Evolutionary conservation across 2,113 vertebrate genomes (phyloP).

Genomic region (Melanerpes aurifrons): DNA sequence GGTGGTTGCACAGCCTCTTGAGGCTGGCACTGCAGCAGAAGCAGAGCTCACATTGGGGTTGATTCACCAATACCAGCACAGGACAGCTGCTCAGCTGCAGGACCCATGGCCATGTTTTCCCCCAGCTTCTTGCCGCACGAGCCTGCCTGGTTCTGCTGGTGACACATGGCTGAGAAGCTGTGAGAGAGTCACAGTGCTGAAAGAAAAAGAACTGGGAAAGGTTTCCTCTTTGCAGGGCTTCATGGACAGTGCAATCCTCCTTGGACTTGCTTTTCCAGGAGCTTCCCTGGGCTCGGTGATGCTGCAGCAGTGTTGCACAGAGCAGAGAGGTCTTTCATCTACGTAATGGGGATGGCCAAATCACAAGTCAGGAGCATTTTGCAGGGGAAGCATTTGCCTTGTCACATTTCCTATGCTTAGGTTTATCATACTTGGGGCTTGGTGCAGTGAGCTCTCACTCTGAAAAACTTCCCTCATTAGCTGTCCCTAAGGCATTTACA

Average conservation of each 20-base stretch:
- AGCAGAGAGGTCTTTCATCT: background rate
- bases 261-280: background rate
- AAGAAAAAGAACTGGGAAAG: constrained; percentile 43
- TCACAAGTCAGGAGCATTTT: background rate
- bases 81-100: constrained; percentile 10
- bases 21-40: background rate
- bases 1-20: background rate
- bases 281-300: background rate
- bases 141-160: constrained; percentile 8
- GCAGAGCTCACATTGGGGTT: background rate
- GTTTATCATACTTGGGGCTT: background rate
- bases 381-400: background rate
- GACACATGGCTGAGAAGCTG: background rate
- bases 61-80: too few species aligned
- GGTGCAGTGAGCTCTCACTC: background rate
- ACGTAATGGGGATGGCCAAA: background rate
- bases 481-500: constrained; percentile 63
- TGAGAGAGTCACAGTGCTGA: background rate
- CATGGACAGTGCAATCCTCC: background rate
- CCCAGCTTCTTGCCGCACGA: background rate
- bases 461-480: constrained; percentile 54
- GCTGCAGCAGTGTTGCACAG: background rate
- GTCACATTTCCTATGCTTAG: constrained; percentile 5
- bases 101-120: background rate
- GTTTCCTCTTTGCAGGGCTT: background rate